phyloP scores from a whole-genome alignment of 35 echinoderm and acorn worm species.

The Patiria miniata region DNA sequence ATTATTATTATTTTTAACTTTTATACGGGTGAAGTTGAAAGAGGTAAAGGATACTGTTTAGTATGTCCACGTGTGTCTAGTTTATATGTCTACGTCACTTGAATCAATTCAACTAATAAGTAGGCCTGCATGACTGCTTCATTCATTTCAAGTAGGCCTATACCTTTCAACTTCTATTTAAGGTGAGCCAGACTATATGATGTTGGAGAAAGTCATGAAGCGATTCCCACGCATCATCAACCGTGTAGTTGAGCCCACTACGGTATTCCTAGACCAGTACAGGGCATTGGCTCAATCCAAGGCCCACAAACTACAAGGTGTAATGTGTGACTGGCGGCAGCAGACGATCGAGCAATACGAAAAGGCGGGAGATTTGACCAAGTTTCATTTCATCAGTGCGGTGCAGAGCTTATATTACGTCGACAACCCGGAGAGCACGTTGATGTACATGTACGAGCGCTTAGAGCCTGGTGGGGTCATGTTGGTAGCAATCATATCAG shows the following conservation, averaged over 20 bases:
- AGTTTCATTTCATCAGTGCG: constrained; percentile 75
- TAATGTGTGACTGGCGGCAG: constrained; percentile 55
- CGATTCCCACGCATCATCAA: constrained; percentile 47
- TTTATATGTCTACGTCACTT: no score
- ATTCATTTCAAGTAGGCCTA: no score
- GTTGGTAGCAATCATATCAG: no score
- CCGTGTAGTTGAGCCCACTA: constrained; percentile 60
- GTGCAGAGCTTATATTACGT: constrained; percentile 72
- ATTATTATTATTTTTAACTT: no score
- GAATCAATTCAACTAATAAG: no score
- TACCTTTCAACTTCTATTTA: no score
- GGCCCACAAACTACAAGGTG: not conserved
- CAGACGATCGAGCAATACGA: constrained; percentile 49
- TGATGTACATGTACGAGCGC: constrained; percentile 37
- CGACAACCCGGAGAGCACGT: constrained; percentile 13
- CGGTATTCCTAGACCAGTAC: constrained; percentile 37
- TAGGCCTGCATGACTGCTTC: no score
- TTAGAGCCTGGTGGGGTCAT: constrained; percentile 43
- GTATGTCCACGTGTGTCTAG: no score
- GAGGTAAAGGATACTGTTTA: no score
- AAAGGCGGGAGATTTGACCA: not conserved
- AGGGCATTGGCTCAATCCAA: constrained; percentile 31
- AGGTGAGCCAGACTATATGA: constrained; percentile 63
- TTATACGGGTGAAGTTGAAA: no score
- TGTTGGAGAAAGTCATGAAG: constrained; percentile 25